Percentiles rank a stretch among this genome's conserved stretches.
These are phyloP conservation scores for Drosophila truncata DNA, from an alignment of 1,140 invertebrate genomes.

Conservation along the genomic window DNA sequence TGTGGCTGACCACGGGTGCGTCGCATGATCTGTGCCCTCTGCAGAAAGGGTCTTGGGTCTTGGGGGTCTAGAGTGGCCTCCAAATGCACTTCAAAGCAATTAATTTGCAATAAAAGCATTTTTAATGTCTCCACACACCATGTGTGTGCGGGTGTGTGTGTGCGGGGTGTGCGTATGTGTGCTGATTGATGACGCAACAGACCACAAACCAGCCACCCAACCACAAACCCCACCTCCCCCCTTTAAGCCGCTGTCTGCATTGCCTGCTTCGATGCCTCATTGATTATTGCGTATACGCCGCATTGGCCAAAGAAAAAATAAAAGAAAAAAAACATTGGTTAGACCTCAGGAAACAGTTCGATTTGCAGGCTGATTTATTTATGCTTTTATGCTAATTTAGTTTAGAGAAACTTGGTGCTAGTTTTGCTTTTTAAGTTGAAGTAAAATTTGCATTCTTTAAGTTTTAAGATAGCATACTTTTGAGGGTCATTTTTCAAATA, in stretches of 20 bases:
- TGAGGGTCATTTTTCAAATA: too few relatives aligned
- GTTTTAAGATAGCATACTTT: not conserved
- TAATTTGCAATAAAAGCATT: slow-evolving; percentile 81
- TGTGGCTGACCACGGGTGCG: slow-evolving; percentile 50
- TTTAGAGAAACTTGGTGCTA: not conserved
- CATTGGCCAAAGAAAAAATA: slow-evolving; percentile 9
- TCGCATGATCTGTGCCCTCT: slow-evolving; percentile 57
- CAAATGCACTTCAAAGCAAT: slow-evolving; percentile 76
- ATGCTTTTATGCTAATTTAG: not conserved
- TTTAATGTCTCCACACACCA: slow-evolving; percentile 48
- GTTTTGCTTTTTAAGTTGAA: not conserved
- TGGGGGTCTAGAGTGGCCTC: slow-evolving; percentile 28
- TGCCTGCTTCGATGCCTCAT: slow-evolving; percentile 13
- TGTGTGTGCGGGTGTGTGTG: slow-evolving; percentile 6
- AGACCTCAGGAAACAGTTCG: not conserved
- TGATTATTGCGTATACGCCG: slow-evolving; percentile 46
- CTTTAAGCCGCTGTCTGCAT: not conserved
- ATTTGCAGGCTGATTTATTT: not conserved
- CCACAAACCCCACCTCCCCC: not conserved
- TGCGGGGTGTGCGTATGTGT: slow-evolving; percentile 21
- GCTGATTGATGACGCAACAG: slow-evolving; percentile 59
- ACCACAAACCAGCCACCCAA: not conserved
- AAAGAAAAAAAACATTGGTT: not conserved
- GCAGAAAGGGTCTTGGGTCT: slow-evolving; percentile 1
- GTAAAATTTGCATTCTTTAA: not conserved